Base-by-base conservation (phyloP, 2,888 invertebrate species). In the Zootermopsis nevadensis region DNA sequence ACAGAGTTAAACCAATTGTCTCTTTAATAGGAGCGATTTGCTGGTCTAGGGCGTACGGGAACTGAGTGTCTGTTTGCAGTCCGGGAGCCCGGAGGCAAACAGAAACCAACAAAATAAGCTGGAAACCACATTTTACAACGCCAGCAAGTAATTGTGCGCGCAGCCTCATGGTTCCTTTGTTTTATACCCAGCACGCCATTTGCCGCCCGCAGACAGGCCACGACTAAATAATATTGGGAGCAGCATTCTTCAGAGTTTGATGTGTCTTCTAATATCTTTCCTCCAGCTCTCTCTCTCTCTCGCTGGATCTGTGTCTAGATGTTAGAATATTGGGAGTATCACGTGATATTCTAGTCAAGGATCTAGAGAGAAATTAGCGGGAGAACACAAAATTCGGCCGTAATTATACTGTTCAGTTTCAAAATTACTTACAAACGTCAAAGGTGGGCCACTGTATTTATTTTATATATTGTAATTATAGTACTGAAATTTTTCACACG, bases 91-190 rank as follows among this genome's bases (percentile, higher is more conserved):
- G 79, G n/a, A 79, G 66, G 31, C 79, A 83, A 66, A 76, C 27
- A 76, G 48, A 42, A 35, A 22, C 72, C 38, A 83, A 83, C 42
- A 77, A 84, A 84, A 84, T 82, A 74, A 74, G 60, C 60, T 74
- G 74, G 69, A 84, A 84, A 84, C 84, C 82, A 74, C 84, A 82
- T 82, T 84, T 84, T 84, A 84, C 79, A 83, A 82, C 76, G 60
- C 74, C 55, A 53, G 82, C 76, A 60, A 82, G 82, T 82, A 82
- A 82, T 82, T 74, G 74, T 76, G 82, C 27, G 74, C 74, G 55
- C 83, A 81, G 67, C 48, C 60, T 60, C 1, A 48, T 12, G n/a
- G n/a, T 60, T n/a, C 27, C 27, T 60, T 53, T 79, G 79, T 74
- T 24, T 82, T 79, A 42, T 38, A 31, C 35, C 53, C 31, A 27